Evolutionary conservation across 1,140 invertebrate species (phyloP), one percentile per base, ranked within the genome.

Genomic region (Bombus sylvicola): DNA sequence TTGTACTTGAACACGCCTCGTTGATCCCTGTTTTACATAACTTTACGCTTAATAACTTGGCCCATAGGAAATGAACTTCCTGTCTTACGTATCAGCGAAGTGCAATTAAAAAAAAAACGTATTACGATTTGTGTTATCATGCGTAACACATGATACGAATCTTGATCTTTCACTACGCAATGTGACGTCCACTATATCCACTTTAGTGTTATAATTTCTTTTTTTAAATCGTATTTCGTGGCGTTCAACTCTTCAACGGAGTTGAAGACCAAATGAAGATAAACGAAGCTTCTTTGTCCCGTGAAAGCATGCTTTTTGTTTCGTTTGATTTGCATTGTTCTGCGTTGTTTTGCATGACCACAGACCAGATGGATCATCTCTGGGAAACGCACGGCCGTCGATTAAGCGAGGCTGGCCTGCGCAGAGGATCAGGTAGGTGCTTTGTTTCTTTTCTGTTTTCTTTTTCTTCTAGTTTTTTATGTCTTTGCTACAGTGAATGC

Each of bases 401-500:
- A 92, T 95, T 97, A 91, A 97, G 96, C 94, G 97, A 97, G 94
- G 96, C 97, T 88, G 97, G 96, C 89, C 95, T 97, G 75, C 96
- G 96, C 91, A 95, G 97, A 94, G 96, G 96, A 91, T 97, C 97
- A 96, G 97, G 97, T 97, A 96, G 95, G 95, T 94, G 83, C 69
- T 66, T 78, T 13, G 18, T 64, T 18, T 72, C 22, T 77, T 86
- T 28, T 69, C 0, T 18, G 5, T 18, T 37, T 59, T 18, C 3
- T 28, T 75, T 0, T 53, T 8, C 47, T 22, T n/a, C 25, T 15
- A 10, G 43, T 81, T 5, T 28, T 47, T 34, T 57, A 28, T 59
- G 6, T 59, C 1, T 47, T 53, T 15, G 13, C 2, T 22, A 4
- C 13, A n/a, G 9, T 13, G 18, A 41, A 69, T 68, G 77, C 43